Conservation (phyloP, 2,797 vertebrate species). For the Arctocebus calabarensis region DNA sequence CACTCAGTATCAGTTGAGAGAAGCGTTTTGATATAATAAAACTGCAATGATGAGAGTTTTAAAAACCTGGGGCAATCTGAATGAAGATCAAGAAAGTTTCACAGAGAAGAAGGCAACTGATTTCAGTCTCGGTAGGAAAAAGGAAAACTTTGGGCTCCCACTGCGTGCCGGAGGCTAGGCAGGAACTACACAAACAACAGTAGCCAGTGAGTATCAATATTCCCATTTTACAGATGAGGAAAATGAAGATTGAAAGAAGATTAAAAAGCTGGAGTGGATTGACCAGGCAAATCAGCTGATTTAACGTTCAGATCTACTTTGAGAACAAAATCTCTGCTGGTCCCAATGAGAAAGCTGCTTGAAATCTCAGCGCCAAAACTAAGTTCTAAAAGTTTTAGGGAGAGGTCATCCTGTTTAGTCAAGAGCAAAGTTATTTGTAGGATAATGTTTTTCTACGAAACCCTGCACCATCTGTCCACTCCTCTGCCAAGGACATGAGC, state of each 20-base stretch:
- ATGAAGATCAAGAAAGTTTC: not conserved
- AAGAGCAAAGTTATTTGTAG: not conserved
- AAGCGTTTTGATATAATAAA: not conserved
- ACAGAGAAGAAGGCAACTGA: not conserved
- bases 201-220: fast-evolving
- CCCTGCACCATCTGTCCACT: fast-evolving
- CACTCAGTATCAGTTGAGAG: not conserved
- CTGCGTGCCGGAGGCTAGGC: fast-evolving
- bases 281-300: not conserved
- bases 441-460: not conserved
- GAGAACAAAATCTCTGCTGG: not conserved
- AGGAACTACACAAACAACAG: fast-evolving
- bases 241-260: not conserved
- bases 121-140: not conserved
- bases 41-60: not conserved
- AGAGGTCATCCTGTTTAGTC: not conserved
- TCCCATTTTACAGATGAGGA: not conserved
- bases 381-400: not conserved
- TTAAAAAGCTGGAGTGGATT: not conserved
- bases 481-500: not conserved
- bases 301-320: not conserved
- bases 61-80: not conserved
- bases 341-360: not conserved
- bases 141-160: not conserved
- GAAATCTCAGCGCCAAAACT: not conserved